Evolutionary conservation across 2,888 invertebrate genomes (phyloP), one percentile per base, ranked within the genome.

Genomic region (Harpagoxenus sublaevis): DNA sequence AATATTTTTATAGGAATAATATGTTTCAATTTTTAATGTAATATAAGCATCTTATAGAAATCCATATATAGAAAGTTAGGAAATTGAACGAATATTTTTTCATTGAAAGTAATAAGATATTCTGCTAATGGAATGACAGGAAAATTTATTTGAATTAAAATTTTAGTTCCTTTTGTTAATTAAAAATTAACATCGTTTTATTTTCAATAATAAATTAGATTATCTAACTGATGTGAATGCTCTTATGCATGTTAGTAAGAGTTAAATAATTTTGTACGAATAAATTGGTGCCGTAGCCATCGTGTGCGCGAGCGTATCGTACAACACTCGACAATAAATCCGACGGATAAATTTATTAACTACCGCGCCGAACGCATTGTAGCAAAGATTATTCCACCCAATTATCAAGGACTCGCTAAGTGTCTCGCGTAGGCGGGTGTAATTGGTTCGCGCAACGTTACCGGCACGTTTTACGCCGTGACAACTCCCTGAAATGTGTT

Each of bases 341-440:
- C 57, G 57, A 71, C 45, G 12, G 57, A 79, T 62, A 66, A 63
- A 81, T 89, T 89, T 86, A 88, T 77, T 82, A 82, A 88, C 85
- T 73, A 78, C 28, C 74, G 66, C 6, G 9, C 48, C 57, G 31
- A 39, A 28, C 23, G 63, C 81, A 87, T 89, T 84, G 86, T 89
- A 77, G 62, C 84, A 55, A 65, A 60, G 51, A 70, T 79, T 86
- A 88, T 85, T 88, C 82, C 74, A 62, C 73, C 66, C 84, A 86
- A 88, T 89, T 87, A 89, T 89, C 84, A 88, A 89, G 84, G 84
- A 86, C 83, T 88, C 86, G 84, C 86, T 89, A 89, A 89, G 75
- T 60, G 82, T 28, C 66, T 18, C 53, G 63, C 55, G 35, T 79
- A 63, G 88, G 89, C 86, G 84, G 84, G 86, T 83, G 89, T 89